A percentile compares a stretch with the other conserved stretches of the same genome.
These are phyloP conservation scores for Argyrosomus japonicus DNA, from an alignment of 2,113 vertebrate genomes.

Conservation along the genomic window DNA sequence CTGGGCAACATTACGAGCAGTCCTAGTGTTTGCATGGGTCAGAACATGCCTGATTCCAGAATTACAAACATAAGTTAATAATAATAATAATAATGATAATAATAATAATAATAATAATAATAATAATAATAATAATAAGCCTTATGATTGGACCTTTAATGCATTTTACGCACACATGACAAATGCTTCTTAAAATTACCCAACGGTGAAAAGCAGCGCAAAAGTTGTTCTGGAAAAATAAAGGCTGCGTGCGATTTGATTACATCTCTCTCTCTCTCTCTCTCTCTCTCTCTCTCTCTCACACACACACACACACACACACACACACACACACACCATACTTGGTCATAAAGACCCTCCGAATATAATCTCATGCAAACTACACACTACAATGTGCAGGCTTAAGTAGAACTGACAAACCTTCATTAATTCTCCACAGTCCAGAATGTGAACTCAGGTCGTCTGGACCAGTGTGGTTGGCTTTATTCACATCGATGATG, in stretches of 20 bases:
- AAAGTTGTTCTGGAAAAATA: conserved; percentile 33
- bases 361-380: neutral
- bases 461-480: conserved; percentile 70
- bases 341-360: neutral
- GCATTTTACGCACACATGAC: neutral
- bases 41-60: neutral
- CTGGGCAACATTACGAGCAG: neutral
- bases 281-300: no score
- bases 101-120: no score
- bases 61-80: neutral
- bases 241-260: neutral
- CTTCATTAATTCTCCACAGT: conserved; percentile 84
- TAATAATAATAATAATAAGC: no score
- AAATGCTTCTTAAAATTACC: neutral
- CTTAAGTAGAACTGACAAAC: conserved; percentile 53
- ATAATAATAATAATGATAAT: no score
- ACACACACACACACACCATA: no score
- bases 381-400: neutral
- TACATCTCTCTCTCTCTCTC: neutral
- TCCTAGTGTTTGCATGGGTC: neutral
- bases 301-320: no score
- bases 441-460: conserved; percentile 80
- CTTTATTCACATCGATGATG: conserved; percentile 84
- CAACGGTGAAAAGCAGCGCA: neutral
- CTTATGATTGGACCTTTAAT: no score